phyloP scores from a whole-genome alignment of 2,797 vertebrate species.

The Sitta carolinensis region DNA sequence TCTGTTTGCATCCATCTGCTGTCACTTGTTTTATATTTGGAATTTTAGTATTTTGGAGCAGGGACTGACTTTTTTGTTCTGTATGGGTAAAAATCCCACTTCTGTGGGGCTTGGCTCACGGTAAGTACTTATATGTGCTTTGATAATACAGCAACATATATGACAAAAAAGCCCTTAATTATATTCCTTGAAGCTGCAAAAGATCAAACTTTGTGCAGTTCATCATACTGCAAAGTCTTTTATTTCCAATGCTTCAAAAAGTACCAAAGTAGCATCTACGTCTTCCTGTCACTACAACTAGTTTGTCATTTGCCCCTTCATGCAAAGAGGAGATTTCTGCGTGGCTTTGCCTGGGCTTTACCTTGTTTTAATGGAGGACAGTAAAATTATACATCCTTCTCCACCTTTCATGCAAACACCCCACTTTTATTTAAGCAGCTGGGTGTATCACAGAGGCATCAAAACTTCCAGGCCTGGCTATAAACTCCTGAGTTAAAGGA shows the following conservation, averaged over 20 bases:
- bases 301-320: not conserved
- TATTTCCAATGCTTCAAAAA: not conserved
- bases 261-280: not conserved
- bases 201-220: not conserved
- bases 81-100: constrained; percentile 37
- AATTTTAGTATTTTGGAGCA: constrained; percentile 63
- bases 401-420: not conserved
- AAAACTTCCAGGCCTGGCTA: not conserved
- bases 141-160: not conserved
- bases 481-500: not conserved
- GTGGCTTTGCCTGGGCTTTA: not conserved
- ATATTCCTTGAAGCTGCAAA: not conserved
- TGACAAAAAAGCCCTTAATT: not conserved
- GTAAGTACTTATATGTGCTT: not conserved
- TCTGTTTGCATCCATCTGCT: constrained; percentile 71
- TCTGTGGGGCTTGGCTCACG: not conserved
- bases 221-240: not conserved
- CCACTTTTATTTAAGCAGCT: not conserved
- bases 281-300: not conserved
- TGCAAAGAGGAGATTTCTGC: not conserved
- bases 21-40: constrained; percentile 60
- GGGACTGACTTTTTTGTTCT: constrained; percentile 45
- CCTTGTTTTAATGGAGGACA: not conserved
- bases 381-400: not conserved
- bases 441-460: not conserved